Base-by-base conservation (phyloP, 1,140 invertebrate species). In the Pogonomyrmex californicus region DNA sequence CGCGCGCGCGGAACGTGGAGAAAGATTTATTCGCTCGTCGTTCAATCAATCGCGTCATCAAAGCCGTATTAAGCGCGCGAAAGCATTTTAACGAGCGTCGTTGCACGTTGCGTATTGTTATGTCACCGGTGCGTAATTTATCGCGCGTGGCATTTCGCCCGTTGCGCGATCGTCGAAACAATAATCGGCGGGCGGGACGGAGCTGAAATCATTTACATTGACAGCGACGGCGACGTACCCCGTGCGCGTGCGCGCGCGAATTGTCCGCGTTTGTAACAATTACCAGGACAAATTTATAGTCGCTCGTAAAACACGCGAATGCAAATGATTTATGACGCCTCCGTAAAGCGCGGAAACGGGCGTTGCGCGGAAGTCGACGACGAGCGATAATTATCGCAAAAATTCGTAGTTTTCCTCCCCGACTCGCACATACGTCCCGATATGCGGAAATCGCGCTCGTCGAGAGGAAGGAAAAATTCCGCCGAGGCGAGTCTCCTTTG, bases 221-320 rank as follows among this genome's bases (percentile, higher is more conserved):
- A 71, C 56, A 83, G 73, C 65, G 77, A 60, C 49, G 49, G 51
- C 51, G 51, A 4, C 14, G 14, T 54, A 62, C 23, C 23, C 23
- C 23, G 23, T 23, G 23, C 23, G 23, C 58, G 9, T 63, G 17
- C 36, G n/a, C 65, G 65, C 41, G 65, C 5, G 56, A 75, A 90
- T 90, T 81, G 78, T 77, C 66, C 73, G 70, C 47, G n/a, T 68
- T 23, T 23, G 30, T 51, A 79, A 90, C 85, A 79, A 90, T 90
- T 88, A 88, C 54, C 30, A 58, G 78, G 54, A 85, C 62, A 66
- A 89, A 87, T 91, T 89, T 91, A 91, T 82, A 65, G 54, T 49
- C 70, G 63, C 44, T 82, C 85, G 12, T 91, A 86, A 91, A 89
- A 87, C 58, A 65, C 70, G 63, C 70, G 56, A 47, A 71, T 76